Percentiles rank a stretch among this genome's conserved stretches.
Evolutionary conservation across 2,888 invertebrate genomes (phyloP).

Genomic region (Liodrosophila aerea): DNA sequence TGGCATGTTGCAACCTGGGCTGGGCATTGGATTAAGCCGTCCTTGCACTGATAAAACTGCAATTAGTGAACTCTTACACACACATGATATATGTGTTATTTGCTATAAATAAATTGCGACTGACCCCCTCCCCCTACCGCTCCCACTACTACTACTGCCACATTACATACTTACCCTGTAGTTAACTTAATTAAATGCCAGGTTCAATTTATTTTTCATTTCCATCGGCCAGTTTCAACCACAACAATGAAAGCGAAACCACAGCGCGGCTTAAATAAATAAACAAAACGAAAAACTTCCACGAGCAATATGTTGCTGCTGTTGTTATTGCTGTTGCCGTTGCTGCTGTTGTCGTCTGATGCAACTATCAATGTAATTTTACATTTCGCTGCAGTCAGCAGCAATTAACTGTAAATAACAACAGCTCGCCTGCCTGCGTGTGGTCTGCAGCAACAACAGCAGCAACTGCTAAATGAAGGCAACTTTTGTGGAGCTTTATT

Average conservation of each 20-base stretch:
- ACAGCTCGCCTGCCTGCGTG: constrained; percentile 48
- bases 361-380: constrained; percentile 69
- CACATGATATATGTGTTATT: constrained; percentile 48
- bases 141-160: too few species aligned
- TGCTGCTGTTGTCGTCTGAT: constrained; percentile 47
- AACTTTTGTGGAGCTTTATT: constrained; percentile 51
- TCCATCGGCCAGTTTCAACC: constrained; percentile 29
- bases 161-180: constrained; percentile 1
- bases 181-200: constrained; percentile 77
- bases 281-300: constrained; percentile 40
- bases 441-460: constrained; percentile 50
- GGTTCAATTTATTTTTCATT: constrained; percentile 73
- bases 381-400: constrained; percentile 65
- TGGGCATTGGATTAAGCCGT: constrained; percentile 27
- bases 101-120: constrained; percentile 54
- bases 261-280: constrained; percentile 43
- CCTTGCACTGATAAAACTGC: constrained; percentile 65
- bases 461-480: too few species aligned
- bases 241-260: constrained; percentile 74
- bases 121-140: constrained; percentile 10
- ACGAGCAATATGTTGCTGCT: constrained; percentile 30
- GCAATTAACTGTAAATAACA: constrained; percentile 76
- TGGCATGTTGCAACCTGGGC: constrained; percentile 37
- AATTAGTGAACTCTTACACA: constrained; percentile 47
- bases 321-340: constrained; percentile 17